These are phyloP conservation scores for Lasioglossum zephyrum DNA, from an alignment of 2,888 invertebrate species.

Conservation along the genomic window DNA sequence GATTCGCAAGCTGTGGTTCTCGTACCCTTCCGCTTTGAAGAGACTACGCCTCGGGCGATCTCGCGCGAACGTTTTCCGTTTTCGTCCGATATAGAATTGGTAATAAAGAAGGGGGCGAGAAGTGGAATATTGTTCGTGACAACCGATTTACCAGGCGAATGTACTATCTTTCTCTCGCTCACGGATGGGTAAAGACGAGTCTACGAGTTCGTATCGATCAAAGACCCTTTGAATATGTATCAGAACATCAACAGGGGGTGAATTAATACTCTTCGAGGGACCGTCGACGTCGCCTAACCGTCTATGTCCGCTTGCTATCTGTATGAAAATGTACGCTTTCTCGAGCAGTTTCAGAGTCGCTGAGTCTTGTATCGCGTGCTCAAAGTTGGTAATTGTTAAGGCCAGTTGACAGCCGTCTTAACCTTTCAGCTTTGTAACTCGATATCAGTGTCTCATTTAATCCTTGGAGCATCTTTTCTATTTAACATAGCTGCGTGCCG, in stretches of 20 bases:
- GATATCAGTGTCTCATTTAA: too few relatives aligned
- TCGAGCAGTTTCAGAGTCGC: too few relatives aligned
- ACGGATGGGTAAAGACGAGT: background rate
- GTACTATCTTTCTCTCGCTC: background rate
- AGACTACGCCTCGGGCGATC: constrained; percentile 28
- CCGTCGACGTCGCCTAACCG: background rate
- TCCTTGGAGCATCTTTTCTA: too few relatives aligned
- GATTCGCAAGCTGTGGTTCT: constrained; percentile 51
- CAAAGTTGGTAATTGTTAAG: too few relatives aligned
- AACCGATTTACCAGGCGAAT: background rate
- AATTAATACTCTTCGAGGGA: constrained; percentile 13
- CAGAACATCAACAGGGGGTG: constrained; percentile 4
- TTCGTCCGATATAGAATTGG: constrained; percentile 20
- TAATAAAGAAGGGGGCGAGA: background rate
- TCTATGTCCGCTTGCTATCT: background rate
- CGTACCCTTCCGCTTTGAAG: constrained; percentile 21
- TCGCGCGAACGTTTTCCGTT: constrained; percentile 11
- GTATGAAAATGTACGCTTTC: background rate
- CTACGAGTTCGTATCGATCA: background rate
- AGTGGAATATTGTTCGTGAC: constrained; percentile 1
- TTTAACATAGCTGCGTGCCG: too few relatives aligned
- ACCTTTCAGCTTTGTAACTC: too few relatives aligned
- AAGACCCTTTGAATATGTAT: background rate
- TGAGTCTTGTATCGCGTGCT: too few relatives aligned
- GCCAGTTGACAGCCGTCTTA: too few relatives aligned